Conservation (phyloP, 2,888 invertebrate species). For the Adela reaumurella region DNA sequence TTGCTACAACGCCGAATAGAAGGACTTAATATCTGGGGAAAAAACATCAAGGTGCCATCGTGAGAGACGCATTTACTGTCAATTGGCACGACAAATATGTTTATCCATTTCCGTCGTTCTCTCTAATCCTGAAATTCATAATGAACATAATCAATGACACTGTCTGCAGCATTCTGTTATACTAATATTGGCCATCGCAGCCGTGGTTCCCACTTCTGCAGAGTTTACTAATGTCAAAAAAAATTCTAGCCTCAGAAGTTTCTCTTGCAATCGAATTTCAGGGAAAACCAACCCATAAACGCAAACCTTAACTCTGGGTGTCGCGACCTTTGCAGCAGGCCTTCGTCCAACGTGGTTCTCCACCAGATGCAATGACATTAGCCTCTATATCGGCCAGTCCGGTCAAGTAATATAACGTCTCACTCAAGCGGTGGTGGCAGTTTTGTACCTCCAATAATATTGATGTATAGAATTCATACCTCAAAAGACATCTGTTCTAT, state of each 20-base stretch:
- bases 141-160: background rate
- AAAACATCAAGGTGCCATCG: constrained; percentile 1
- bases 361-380: background rate
- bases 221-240: background rate
- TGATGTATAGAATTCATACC: no score
- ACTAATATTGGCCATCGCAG: constrained; percentile 2
- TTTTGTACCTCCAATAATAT: no score
- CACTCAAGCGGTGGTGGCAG: no score
- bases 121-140: constrained; percentile 2
- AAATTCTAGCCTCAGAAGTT: background rate
- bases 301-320: constrained; percentile 1
- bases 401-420: no score
- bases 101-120: constrained; percentile 4
- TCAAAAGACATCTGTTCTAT: background rate
- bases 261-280: background rate
- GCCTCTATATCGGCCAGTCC: no score
- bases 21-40: background rate
- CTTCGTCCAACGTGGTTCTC: background rate
- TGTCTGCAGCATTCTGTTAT: constrained; percentile 1
- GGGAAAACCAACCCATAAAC: background rate
- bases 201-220: constrained; percentile 1
- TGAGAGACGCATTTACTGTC: constrained; percentile 3
- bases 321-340: background rate
- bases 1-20: no score
- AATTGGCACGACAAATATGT: background rate